Percentiles rank a stretch among this genome's conserved stretches.
Conservation (phyloP, 1,140 invertebrate species). For the Pollicipes pollicipes region DNA sequence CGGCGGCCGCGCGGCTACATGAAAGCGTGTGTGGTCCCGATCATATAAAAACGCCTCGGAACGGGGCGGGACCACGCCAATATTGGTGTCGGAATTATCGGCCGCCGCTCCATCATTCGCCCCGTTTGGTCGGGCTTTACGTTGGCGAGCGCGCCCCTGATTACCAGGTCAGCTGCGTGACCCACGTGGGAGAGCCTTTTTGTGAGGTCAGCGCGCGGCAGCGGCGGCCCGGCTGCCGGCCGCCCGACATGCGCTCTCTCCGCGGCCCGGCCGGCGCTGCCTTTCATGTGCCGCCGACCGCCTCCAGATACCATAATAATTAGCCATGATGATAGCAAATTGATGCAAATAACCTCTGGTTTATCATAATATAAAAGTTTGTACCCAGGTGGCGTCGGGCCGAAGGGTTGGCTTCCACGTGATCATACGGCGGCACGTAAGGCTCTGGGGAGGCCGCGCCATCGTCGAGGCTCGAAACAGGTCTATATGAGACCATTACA, state of each 20-base stretch:
- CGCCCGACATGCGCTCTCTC: too few relatives aligned
- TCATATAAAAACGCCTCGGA: not conserved
- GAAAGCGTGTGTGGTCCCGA: conserved; percentile 1
- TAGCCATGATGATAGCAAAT: not conserved
- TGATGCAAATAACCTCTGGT: not conserved
- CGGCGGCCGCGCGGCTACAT: not conserved
- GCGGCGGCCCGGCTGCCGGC: too few relatives aligned
- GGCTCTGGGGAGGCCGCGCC: not conserved
- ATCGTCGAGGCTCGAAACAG: not conserved
- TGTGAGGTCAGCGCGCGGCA: not conserved
- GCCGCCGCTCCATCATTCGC: not conserved
- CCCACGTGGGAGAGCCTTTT: not conserved
- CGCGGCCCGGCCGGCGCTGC: too few relatives aligned
- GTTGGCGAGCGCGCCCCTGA: not conserved
- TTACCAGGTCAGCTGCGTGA: not conserved
- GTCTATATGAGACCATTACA: not conserved
- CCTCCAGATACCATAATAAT: not conserved
- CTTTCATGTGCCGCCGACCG: not conserved
- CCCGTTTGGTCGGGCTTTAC: not conserved
- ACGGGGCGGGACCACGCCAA: not conserved
- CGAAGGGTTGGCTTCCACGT: not conserved
- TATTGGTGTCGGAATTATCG: not conserved
- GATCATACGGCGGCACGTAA: not conserved
- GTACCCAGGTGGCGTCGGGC: not conserved
- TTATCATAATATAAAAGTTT: conserved; percentile 2